Percentiles rank a stretch among this genome's conserved stretches.
Conservation (phyloP, 2,797 vertebrate genomes). For the Parauchenoglanis ngamensis region DNA sequence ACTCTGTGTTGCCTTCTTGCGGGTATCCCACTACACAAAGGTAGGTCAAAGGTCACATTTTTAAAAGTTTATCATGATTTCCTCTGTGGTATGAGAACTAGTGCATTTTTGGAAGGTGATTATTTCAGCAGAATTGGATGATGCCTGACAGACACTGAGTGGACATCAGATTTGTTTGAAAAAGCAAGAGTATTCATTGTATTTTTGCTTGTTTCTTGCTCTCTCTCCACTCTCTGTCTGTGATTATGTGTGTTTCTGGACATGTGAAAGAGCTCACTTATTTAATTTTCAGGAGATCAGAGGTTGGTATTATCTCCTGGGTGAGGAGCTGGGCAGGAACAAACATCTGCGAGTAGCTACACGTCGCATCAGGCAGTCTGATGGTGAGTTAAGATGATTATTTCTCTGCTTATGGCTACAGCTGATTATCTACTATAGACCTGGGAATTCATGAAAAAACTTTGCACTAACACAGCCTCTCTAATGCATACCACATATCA, state of each 20-base stretch:
- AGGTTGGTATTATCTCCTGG: slow-evolving; percentile 89
- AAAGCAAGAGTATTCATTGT: not conserved
- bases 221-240: not conserved
- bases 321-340: slow-evolving; percentile 79
- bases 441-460: not conserved
- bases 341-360: slow-evolving; percentile 86
- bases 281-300: slow-evolving; percentile 73
- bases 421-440: not conserved
- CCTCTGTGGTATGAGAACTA: not conserved
- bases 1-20: slow-evolving; percentile 22
- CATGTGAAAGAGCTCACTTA: slow-evolving; percentile 28
- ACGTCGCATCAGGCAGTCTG: slow-evolving; percentile 61
- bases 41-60: not conserved
- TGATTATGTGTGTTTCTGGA: not conserved
- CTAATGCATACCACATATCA: not conserved
- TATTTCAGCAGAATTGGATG: slow-evolving; percentile 34
- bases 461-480: not conserved
- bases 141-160: slow-evolving; percentile 17
- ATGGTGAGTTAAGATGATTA: slow-evolving; percentile 53
- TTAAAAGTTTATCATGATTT: not conserved
- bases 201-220: not conserved
- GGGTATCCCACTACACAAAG: not conserved
- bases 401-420: slow-evolving; percentile 18
- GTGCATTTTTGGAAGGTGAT: slow-evolving; percentile 7
- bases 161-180: slow-evolving; percentile 2